These are phyloP conservation scores for Aphyosemion australe DNA, from an alignment of 2,113 vertebrate species.

Conservation along the genomic window DNA sequence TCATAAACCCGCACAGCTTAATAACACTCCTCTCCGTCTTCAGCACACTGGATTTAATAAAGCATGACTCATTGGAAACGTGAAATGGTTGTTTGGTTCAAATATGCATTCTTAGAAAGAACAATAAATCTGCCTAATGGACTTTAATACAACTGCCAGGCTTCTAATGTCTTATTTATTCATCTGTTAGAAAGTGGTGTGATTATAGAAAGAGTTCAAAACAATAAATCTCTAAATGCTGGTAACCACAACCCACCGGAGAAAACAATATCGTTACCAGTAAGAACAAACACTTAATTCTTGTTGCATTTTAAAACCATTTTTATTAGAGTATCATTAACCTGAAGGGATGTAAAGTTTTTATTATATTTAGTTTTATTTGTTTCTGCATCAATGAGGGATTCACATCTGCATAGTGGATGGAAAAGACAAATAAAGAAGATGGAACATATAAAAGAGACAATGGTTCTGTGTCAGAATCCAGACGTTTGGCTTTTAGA, in stretches of 20 bases:
- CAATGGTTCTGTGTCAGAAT: too few species aligned
- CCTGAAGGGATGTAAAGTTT: too few species aligned
- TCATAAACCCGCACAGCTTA: constrained; percentile 50
- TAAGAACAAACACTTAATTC: constrained; percentile 5
- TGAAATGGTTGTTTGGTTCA: constrained; percentile 65
- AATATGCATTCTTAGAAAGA: constrained; percentile 54
- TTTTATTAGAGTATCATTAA: background rate
- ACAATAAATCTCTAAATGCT: constrained; percentile 4
- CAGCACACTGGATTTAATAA: constrained; percentile 62
- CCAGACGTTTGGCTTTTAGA: too few species aligned
- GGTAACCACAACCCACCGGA: background rate
- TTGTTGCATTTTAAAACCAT: background rate
- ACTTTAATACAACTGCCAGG: constrained; percentile 47
- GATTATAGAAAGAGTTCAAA: constrained; percentile 16
- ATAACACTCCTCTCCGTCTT: constrained; percentile 60
- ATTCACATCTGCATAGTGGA: too few species aligned
- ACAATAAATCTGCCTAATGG: constrained; percentile 63
- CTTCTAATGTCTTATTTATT: constrained; percentile 52
- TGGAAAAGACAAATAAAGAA: too few species aligned
- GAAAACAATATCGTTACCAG: background rate
- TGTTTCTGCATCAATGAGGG: too few species aligned
- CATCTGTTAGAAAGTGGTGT: background rate
- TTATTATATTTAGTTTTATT: too few species aligned
- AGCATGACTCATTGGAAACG: constrained; percentile 65
- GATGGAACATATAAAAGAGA: too few species aligned